Percentiles rank a stretch among this genome's conserved stretches.
phyloP scores from a whole-genome alignment of 2,797 vertebrate genomes.

The Gymnocypris eckloni region DNA sequence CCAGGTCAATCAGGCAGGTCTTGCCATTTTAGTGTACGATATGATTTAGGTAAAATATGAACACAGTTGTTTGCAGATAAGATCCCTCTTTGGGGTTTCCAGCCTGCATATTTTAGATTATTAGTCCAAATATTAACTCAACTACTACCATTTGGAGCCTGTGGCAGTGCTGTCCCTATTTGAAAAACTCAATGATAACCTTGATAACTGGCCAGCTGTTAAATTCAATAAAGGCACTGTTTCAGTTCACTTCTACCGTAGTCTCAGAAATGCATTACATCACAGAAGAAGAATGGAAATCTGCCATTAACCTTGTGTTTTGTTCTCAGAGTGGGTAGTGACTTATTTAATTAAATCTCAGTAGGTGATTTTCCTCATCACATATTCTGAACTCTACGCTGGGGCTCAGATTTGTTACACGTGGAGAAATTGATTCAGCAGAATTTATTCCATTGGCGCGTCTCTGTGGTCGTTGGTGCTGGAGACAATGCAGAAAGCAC shows the following conservation, averaged over 20 bases:
- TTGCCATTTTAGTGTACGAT: not conserved
- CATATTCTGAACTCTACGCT: not conserved
- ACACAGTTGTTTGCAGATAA: no score
- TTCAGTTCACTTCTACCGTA: slow-evolving; percentile 1
- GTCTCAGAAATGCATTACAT: slow-evolving; percentile 15
- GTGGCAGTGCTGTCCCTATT: not conserved
- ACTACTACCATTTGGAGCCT: not conserved
- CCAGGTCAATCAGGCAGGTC: not conserved
- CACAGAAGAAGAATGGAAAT: slow-evolving; percentile 9
- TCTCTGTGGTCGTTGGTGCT: not conserved
- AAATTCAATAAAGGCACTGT: not conserved
- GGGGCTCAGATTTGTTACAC: slow-evolving; percentile 14
- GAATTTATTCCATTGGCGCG: slow-evolving; percentile 53
- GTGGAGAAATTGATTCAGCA: slow-evolving; percentile 51
- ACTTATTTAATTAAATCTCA: not conserved
- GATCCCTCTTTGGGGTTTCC: not conserved
- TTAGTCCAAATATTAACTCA: not conserved
- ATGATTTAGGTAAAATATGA: not conserved
- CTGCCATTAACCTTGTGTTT: slow-evolving; percentile 12
- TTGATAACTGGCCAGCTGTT: not conserved
- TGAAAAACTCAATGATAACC: not conserved
- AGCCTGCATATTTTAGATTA: not conserved
- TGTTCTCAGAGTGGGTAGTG: not conserved
- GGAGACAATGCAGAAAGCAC: slow-evolving; percentile 49
- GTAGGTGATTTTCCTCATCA: slow-evolving; percentile 10